Evolutionary conservation across 2,888 invertebrate genomes (phyloP).

Genomic region (Oligia fasciuncula): DNA sequence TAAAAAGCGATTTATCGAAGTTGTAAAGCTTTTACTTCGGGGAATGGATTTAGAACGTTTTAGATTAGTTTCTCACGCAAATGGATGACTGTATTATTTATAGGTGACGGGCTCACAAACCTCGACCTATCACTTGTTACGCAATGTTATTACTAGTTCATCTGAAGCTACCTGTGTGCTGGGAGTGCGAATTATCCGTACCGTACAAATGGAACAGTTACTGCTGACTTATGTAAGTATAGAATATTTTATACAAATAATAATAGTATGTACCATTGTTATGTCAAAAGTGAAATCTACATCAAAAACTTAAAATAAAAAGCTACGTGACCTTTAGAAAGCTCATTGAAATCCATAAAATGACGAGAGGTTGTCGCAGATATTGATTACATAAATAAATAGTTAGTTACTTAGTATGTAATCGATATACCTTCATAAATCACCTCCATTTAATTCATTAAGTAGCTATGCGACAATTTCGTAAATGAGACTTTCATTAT

Average conservation of each 20-base stretch:
- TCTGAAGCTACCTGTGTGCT: background rate
- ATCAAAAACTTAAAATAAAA: background rate
- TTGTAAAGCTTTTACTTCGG: slow-evolving; percentile 38
- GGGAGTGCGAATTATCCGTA: slow-evolving; percentile 4
- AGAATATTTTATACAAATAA: background rate
- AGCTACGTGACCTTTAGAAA: background rate
- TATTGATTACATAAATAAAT: slow-evolving; percentile 25
- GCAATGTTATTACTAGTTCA: slow-evolving; percentile 31
- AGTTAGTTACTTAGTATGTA: slow-evolving; percentile 1
- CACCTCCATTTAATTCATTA: slow-evolving; percentile 4
- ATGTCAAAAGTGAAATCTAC: slow-evolving; percentile 10
- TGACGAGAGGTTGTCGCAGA: background rate
- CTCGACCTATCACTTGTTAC: slow-evolving; percentile 34
- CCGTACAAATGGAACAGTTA: background rate
- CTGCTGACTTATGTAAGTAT: background rate
- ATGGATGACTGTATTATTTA: slow-evolving; percentile 53
- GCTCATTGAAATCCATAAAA: slow-evolving; percentile 2
- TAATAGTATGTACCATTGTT: background rate
- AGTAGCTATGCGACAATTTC: background rate
- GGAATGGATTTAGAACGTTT: slow-evolving; percentile 30
- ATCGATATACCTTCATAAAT: background rate
- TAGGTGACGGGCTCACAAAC: slow-evolving; percentile 21
- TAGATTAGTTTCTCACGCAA: slow-evolving; percentile 55
- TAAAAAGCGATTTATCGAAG: slow-evolving; percentile 30
- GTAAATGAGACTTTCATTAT: slow-evolving; percentile 25